A percentile compares a stretch with the other conserved stretches of the same genome.
These are phyloP conservation scores for Omphaloscelis lunosa DNA, from an alignment of 2,888 invertebrate species.

Conservation along the genomic window DNA sequence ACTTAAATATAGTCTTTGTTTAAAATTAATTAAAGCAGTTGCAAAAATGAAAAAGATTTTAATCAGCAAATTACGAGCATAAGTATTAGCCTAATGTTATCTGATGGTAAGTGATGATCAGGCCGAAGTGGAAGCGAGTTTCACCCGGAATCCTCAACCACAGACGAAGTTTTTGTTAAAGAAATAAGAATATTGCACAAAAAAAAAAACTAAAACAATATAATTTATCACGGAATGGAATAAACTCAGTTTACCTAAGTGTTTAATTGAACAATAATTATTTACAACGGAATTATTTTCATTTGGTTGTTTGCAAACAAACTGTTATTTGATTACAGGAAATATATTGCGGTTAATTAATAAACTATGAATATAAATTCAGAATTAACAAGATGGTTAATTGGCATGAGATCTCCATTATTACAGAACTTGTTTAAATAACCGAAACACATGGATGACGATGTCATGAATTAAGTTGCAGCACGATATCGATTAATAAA, in stretches of 20 bases:
- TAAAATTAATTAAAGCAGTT: background rate
- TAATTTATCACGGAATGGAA: too few relatives aligned
- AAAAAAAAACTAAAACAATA: too few relatives aligned
- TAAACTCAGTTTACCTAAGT: too few relatives aligned
- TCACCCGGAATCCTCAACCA: too few relatives aligned
- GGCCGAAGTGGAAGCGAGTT: too few relatives aligned
- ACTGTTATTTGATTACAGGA: slow-evolving; percentile 53
- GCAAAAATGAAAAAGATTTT: background rate
- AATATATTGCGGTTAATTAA: slow-evolving; percentile 49
- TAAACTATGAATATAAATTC: slow-evolving; percentile 45
- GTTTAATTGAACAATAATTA: slow-evolving; percentile 2
- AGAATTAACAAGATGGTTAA: slow-evolving; percentile 51
- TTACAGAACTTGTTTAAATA: slow-evolving; percentile 58
- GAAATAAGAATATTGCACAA: too few relatives aligned
- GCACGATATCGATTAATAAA: slow-evolving; percentile 35
- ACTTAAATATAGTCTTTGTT: background rate
- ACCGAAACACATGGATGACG: slow-evolving; percentile 45
- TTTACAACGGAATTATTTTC: slow-evolving; percentile 10
- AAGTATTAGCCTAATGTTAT: background rate
- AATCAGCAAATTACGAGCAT: too few relatives aligned
- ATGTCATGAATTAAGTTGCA: slow-evolving; percentile 28
- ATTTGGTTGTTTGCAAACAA: slow-evolving; percentile 18
- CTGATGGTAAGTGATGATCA: too few relatives aligned
- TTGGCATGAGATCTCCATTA: slow-evolving; percentile 48
- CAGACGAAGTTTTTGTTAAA: too few relatives aligned